A percentile compares a stretch with the other conserved stretches of the same genome.
Conservation (phyloP, 2,888 invertebrate species). For the Ernsta delagoae region DNA sequence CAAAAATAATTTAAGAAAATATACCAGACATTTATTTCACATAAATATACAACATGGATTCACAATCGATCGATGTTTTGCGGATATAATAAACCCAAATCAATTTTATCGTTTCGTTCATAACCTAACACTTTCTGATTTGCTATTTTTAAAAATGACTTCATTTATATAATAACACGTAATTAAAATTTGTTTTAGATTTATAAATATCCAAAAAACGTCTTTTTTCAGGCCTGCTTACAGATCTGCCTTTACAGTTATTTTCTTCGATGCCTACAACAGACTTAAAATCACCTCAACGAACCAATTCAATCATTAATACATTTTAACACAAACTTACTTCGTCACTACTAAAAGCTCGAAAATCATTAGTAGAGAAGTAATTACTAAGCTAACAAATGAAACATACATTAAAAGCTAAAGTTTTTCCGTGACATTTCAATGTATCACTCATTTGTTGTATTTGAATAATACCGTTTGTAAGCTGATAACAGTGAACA, state of each 20-base stretch:
- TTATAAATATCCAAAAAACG: constrained; percentile 4
- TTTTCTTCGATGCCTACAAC: neutral
- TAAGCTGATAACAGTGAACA: constrained; percentile 42
- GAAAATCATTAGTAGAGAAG: constrained; percentile 40
- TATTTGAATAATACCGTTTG: constrained; percentile 61
- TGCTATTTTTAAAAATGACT: neutral
- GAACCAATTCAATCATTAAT: constrained; percentile 3
- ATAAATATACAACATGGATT: constrained; percentile 50
- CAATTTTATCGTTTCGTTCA: neutral
- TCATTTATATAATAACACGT: neutral
- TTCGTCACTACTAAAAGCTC: constrained; percentile 27
- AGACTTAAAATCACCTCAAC: neutral
- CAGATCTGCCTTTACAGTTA: constrained; percentile 2
- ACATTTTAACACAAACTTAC: constrained; percentile 8
- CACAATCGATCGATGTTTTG: constrained; percentile 18
- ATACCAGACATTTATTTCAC: constrained; percentile 62
- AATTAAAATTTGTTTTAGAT: neutral
- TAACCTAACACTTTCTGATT: too few species aligned
- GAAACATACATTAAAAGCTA: constrained; percentile 20
- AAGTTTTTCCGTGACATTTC: constrained; percentile 19
- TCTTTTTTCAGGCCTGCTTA: constrained; percentile 1
- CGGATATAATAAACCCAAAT: constrained; percentile 9
- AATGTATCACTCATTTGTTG: constrained; percentile 47
- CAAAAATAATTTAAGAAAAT: constrained; percentile 73
- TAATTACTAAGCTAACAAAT: constrained; percentile 21